phyloP scores from a whole-genome alignment of 2,888 invertebrate species.

The Nycteola revayana region DNA sequence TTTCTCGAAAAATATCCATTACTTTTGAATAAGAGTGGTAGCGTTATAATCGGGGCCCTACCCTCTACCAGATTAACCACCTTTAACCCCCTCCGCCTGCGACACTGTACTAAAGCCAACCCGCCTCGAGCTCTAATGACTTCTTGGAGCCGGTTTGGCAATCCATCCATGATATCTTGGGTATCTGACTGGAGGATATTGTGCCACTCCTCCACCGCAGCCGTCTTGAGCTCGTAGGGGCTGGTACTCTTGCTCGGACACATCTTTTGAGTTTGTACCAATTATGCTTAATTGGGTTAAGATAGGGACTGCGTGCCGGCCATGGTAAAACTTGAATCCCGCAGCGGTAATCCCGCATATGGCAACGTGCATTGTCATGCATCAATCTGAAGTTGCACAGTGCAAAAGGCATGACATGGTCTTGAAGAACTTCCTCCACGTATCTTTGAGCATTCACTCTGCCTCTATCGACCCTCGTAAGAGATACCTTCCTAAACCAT shows the following conservation, averaged over 20 bases:
- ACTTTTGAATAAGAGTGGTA: too few relatives aligned
- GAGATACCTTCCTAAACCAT: constrained; percentile 11
- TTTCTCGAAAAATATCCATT: too few relatives aligned
- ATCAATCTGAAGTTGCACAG: constrained; percentile 2
- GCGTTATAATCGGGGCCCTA: too few relatives aligned
- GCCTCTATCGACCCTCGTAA: constrained; percentile 6
- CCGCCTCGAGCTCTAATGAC: constrained; percentile 3
- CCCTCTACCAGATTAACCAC: too few relatives aligned
- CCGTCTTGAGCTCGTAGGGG: constrained; percentile 1
- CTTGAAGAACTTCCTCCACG: constrained; percentile 2
- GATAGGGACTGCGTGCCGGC: constrained; percentile 1
- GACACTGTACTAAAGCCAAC: too few relatives aligned
- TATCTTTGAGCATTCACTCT: constrained; percentile 2
- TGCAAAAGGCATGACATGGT: constrained; percentile 2
- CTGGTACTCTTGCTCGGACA: background rate
- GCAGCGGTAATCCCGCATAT: background rate
- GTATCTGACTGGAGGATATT: constrained; percentile 2
- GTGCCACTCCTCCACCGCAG: constrained; percentile 1
- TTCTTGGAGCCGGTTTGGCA: constrained; percentile 6
- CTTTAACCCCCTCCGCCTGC: too few relatives aligned
- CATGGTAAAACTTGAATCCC: background rate
- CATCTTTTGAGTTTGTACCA: constrained; percentile 1
- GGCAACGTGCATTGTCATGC: constrained; percentile 5
- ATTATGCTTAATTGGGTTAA: constrained; percentile 1
- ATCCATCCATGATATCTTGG: background rate